These are phyloP conservation scores for Chironomus riparius DNA, from an alignment of 2,888 invertebrate genomes.

Conservation along the genomic window DNA sequence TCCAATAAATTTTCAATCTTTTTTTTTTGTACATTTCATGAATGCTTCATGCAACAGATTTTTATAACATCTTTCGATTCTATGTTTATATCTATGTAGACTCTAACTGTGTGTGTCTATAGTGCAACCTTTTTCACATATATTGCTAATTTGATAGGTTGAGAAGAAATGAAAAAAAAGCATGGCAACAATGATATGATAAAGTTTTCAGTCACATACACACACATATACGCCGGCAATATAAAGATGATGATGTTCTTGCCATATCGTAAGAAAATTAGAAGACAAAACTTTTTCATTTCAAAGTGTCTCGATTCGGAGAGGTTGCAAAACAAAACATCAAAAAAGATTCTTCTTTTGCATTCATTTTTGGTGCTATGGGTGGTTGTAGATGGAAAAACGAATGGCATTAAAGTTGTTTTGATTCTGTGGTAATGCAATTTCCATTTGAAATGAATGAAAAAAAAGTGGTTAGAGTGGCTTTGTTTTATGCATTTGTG, in stretches of 20 bases:
- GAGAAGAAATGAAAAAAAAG: neutral
- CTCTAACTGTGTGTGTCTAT: neutral
- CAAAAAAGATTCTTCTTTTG: too few species aligned
- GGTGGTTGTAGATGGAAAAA: too few species aligned
- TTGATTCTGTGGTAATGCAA: neutral
- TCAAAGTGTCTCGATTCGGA: neutral
- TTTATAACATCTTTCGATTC: neutral
- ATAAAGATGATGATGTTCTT: neutral
- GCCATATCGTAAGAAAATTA: neutral
- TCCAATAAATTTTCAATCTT: neutral
- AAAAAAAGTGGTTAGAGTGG: neutral
- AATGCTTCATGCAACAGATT: constrained; percentile 5
- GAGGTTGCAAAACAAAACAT: too few species aligned
- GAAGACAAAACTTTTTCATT: neutral
- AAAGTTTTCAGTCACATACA: neutral
- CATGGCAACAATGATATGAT: neutral
- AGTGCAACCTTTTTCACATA: neutral
- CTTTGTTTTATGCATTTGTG: neutral
- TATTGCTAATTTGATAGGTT: neutral
- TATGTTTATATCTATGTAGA: neutral
- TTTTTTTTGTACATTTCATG: neutral
- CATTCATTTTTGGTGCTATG: too few species aligned
- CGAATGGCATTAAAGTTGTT: neutral
- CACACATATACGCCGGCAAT: neutral
- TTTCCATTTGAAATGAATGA: neutral